A percentile compares a stretch with the other conserved stretches of the same genome.
Conservation (phyloP, 2,797 vertebrate species). For the Dermochelys coriacea region DNA sequence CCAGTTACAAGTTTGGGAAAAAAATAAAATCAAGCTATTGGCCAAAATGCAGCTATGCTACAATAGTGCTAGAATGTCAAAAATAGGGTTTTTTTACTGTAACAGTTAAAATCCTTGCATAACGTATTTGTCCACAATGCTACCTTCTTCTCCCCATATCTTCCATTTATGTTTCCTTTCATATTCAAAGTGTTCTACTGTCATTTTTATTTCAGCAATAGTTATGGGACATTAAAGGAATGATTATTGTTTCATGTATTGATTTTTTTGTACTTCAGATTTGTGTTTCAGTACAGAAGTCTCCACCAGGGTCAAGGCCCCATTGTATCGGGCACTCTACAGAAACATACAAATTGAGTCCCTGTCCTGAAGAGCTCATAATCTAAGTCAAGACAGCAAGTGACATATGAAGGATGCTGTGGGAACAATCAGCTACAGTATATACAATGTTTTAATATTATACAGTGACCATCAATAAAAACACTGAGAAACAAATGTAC, state of each 20-base stretch:
- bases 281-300: background rate
- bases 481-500: background rate
- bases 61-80: background rate
- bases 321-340: background rate
- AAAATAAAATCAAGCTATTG: background rate
- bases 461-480: background rate
- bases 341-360: background rate
- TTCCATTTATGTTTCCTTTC: background rate
- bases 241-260: background rate
- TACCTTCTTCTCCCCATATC: rapidly evolving
- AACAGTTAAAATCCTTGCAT: background rate
- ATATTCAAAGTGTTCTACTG: background rate
- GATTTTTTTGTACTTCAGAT: background rate
- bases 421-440: background rate
- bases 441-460: background rate
- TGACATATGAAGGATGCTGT: background rate
- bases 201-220: background rate
- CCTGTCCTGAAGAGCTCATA: background rate
- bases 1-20: background rate
- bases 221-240: background rate
- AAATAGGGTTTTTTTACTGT: background rate
- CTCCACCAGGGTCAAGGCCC: background rate
- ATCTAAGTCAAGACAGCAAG: background rate
- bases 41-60: background rate
- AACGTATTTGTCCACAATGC: background rate